Evolutionary conservation across 2,888 invertebrate species (phyloP).

Genomic region (Mythimna pallens): DNA sequence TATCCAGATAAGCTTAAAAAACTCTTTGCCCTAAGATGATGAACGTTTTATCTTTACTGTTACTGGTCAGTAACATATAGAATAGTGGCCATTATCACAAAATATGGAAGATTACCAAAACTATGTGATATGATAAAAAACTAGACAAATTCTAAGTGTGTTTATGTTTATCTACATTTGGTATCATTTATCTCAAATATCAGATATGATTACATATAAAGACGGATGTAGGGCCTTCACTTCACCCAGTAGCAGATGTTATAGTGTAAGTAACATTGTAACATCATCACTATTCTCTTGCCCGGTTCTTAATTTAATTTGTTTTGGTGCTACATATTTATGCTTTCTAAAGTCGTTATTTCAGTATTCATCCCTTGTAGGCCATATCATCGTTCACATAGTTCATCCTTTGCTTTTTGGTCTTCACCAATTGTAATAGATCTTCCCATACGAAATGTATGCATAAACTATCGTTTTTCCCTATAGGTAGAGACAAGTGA

Average conservation of each 20-base stretch:
- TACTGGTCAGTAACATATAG: neutral
- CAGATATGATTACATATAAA: constrained; percentile 63
- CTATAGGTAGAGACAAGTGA: no score
- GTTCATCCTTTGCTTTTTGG: neutral
- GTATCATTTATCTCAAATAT: constrained; percentile 60
- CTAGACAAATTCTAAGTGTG: constrained; percentile 51
- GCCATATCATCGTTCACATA: neutral
- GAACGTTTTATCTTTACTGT: no score
- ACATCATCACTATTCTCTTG: neutral
- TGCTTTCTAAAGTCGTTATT: no score
- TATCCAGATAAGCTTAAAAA: no score
- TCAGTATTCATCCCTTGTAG: no score
- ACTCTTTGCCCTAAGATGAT: no score
- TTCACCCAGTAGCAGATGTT: constrained; percentile 22
- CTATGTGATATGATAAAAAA: constrained; percentile 27
- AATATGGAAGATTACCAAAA: constrained; percentile 12
- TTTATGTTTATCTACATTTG: constrained; percentile 35
- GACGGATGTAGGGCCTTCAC: neutral
- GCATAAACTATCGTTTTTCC: neutral
- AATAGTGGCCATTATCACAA: constrained; percentile 11
- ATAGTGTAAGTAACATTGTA: constrained; percentile 50
- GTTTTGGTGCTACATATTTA: no score
- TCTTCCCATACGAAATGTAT: no score
- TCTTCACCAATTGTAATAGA: neutral
- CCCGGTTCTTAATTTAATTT: neutral